phyloP scores from a whole-genome alignment of 2,797 vertebrate species.

The Sphenodon punctatus region DNA sequence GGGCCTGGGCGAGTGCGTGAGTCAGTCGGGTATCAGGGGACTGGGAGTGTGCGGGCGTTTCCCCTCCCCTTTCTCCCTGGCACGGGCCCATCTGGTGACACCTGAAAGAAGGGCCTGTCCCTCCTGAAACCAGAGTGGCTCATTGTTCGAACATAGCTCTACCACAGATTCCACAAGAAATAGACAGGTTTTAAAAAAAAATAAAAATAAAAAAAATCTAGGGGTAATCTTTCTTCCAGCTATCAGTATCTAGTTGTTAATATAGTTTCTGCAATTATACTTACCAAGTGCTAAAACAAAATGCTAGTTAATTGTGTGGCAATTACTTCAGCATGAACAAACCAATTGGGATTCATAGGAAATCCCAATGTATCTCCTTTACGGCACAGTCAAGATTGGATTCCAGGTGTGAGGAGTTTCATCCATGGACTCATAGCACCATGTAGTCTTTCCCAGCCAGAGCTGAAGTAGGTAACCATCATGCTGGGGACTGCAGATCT shows the following conservation, averaged over 20 bases:
- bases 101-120: conserved; percentile 25
- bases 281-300: neutral
- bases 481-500: no score
- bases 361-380: neutral
- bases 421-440: neutral
- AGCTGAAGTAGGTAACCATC: neutral
- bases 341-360: neutral
- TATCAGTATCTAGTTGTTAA: neutral
- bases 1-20: no score
- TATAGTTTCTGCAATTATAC: rapidly evolving
- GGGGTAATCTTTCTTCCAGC: no score
- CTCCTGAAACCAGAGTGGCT: conserved; percentile 39
- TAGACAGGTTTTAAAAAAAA: no score
- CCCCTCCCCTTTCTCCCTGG: no score
- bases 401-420: neutral
- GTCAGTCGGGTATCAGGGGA: no score
- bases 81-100: no score
- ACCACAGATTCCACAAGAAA: no score
- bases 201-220: no score
- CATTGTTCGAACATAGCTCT: no score
- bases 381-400: rapidly evolving
- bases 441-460: rapidly evolving
- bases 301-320: neutral
- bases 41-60: no score
- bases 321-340: no score